Evolutionary conservation across 2,113 vertebrate genomes (phyloP).

Genomic region (Mus pahari): DNA sequence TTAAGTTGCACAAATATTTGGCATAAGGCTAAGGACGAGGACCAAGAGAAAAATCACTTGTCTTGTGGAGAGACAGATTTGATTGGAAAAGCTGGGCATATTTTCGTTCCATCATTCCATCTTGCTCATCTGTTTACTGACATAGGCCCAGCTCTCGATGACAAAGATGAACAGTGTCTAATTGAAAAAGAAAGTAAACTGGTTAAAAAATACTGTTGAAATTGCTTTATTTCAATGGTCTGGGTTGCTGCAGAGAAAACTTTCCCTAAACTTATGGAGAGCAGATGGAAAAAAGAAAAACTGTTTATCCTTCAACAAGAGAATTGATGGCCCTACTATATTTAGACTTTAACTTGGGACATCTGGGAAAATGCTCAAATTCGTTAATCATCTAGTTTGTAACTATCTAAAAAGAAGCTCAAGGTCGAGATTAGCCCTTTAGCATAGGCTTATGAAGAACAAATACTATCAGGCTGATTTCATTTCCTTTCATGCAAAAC

Average conservation of each 20-base stretch:
- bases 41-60: slow-evolving; percentile 58
- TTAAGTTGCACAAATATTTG: slow-evolving; percentile 55
- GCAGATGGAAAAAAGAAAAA: slow-evolving; percentile 78
- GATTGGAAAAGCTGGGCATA: slow-evolving; percentile 64
- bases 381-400: slow-evolving; percentile 67
- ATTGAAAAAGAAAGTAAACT: slow-evolving; percentile 51
- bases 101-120: slow-evolving; percentile 40
- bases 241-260: slow-evolving; percentile 22
- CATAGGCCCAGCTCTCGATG: slow-evolving; percentile 38
- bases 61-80: slow-evolving; percentile 43
- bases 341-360: slow-evolving; percentile 79
- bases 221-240: slow-evolving; percentile 54
- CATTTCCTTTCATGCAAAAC: slow-evolving; percentile 63
- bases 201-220: slow-evolving; percentile 42
- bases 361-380: slow-evolving; percentile 77
- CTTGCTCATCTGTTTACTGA: slow-evolving; percentile 34
- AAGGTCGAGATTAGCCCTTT: slow-evolving; percentile 33
- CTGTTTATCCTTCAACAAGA: slow-evolving; percentile 77
- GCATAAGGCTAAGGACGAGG: slow-evolving; percentile 54
- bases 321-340: slow-evolving; percentile 75
- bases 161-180: slow-evolving; percentile 52
- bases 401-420: slow-evolving; percentile 66
- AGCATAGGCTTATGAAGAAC: slow-evolving; percentile 7
- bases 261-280: slow-evolving; percentile 53
- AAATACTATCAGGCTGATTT: slow-evolving; percentile 62